A percentile compares a stretch with the other conserved stretches of the same genome.
Conservation (phyloP, 2,113 vertebrate genomes). For the Albula goreensis region DNA sequence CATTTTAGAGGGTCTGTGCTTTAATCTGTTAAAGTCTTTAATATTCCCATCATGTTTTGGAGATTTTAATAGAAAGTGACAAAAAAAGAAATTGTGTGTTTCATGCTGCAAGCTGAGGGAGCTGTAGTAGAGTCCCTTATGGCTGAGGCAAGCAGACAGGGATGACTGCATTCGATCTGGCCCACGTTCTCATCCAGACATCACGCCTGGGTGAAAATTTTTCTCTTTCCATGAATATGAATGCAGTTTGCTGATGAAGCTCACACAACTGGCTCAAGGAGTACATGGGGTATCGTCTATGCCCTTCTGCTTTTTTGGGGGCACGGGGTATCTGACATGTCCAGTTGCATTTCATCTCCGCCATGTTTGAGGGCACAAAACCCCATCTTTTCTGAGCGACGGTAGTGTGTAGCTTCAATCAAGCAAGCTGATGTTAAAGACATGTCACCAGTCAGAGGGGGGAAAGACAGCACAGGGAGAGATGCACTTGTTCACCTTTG, state of each 20-base stretch:
- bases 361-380: no score
- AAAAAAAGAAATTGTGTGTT: neutral
- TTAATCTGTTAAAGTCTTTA: neutral
- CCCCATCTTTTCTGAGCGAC: no score
- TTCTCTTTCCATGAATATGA: neutral
- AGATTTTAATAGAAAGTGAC: neutral
- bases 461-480: constrained; percentile 18
- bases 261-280: neutral
- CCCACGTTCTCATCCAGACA: neutral
- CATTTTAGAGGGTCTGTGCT: neutral
- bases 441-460: constrained; percentile 41
- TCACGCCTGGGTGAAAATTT: neutral
- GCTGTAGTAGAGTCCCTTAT: neutral
- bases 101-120: neutral
- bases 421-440: constrained; percentile 37
- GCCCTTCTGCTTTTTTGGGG: neutral
- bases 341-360: neutral
- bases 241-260: neutral
- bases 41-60: neutral
- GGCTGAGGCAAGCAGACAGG: neutral
- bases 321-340: neutral
- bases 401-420: constrained; percentile 43
- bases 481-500: constrained; percentile 39
- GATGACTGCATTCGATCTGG: neutral
- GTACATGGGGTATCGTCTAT: neutral